A percentile compares a stretch with the other conserved stretches of the same genome.
Conservation (phyloP, 2,797 vertebrate genomes). For the Peromyscus nudipes region DNA sequence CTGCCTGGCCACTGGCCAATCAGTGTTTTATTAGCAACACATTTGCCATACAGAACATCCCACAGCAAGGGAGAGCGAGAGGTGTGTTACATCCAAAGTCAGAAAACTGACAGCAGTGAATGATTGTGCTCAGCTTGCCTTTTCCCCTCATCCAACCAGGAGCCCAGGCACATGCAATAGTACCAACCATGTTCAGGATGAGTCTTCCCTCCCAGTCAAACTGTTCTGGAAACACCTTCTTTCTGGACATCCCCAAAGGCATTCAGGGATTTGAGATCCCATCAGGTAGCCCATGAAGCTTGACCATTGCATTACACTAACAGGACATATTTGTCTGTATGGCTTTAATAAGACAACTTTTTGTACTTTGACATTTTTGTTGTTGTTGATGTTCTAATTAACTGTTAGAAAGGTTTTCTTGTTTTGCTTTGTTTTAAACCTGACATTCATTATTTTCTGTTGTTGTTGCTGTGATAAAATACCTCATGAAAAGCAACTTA, state of each 20-base stretch:
- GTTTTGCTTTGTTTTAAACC: background rate
- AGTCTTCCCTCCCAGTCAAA: background rate
- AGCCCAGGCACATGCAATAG: background rate
- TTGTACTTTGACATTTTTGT: background rate
- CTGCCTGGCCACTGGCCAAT: no score
- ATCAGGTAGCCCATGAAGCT: no score
- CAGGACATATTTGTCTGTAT: background rate
- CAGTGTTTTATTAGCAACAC: no score
- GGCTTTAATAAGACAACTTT: background rate
- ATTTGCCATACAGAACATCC: no score
- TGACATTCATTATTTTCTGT: no score
- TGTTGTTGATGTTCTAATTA: background rate
- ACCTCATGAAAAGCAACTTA: background rate
- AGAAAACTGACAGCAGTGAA: background rate
- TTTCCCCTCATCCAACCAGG: background rate
- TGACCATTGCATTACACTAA: background rate
- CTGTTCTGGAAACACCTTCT: background rate
- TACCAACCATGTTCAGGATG: background rate
- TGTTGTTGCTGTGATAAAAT: background rate
- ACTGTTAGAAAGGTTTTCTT: background rate
- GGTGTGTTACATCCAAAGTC: background rate
- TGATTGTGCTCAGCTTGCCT: background rate
- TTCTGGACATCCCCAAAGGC: background rate
- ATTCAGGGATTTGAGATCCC: background rate
- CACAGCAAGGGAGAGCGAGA: background rate